These are phyloP conservation scores for Balaenoptera acutorostrata DNA, from an alignment of 2,113 vertebrate genomes.

Conservation along the genomic window DNA sequence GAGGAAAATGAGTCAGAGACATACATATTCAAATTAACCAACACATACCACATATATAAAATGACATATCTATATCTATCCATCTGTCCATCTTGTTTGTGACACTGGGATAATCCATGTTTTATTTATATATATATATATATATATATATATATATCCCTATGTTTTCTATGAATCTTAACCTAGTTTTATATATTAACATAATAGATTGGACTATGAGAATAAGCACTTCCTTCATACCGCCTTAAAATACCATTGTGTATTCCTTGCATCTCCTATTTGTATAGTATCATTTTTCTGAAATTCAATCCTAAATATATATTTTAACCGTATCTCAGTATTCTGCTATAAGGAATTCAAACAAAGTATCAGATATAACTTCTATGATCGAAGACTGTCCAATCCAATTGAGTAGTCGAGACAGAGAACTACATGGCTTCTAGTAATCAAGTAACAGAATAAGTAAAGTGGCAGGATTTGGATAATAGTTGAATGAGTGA, in stretches of 20 bases:
- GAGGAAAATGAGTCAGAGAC: neutral
- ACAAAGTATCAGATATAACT: neutral
- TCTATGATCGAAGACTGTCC: neutral
- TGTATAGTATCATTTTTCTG: neutral
- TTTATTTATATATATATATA: neutral
- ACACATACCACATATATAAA: neutral
- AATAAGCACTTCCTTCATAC: neutral
- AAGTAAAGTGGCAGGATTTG: neutral
- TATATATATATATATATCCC: neutral
- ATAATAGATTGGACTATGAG: neutral
- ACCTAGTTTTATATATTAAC: neutral
- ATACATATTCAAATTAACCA: neutral
- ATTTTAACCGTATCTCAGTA: neutral
- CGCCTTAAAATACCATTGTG: neutral
- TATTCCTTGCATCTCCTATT: neutral
- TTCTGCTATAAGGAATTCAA: neutral
- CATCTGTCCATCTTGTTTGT: neutral
- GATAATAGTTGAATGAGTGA: neutral
- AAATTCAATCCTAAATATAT: neutral
- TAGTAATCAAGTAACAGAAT: neutral
- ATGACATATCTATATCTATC: neutral
- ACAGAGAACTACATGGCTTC: neutral
- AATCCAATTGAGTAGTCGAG: neutral
- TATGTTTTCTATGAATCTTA: conserved; percentile 8
- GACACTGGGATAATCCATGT: neutral